These are phyloP conservation scores for Neodiprion virginianus DNA, from an alignment of 1,140 invertebrate genomes.

Conservation along the genomic window DNA sequence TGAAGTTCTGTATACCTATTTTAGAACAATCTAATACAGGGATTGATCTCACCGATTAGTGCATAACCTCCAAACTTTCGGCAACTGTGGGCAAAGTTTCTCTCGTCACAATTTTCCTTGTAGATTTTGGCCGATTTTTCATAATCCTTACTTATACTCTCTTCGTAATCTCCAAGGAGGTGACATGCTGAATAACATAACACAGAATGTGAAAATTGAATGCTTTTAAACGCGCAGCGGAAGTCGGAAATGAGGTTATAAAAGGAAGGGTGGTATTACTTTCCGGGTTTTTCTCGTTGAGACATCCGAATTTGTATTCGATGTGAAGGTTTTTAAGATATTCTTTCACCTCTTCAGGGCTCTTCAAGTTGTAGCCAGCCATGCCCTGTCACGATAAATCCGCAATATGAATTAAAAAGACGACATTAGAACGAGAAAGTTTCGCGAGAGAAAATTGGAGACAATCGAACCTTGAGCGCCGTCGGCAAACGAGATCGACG, in stretches of 20 bases:
- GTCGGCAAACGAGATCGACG: too few relatives aligned
- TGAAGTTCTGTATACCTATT: not conserved
- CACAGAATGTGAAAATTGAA: conserved; percentile 18
- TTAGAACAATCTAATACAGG: not conserved
- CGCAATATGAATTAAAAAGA: too few relatives aligned
- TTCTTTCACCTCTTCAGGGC: conserved; percentile 84
- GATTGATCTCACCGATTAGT: conserved; percentile 65
- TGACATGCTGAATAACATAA: conserved; percentile 79
- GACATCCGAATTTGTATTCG: conserved; percentile 92
- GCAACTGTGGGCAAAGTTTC: conserved; percentile 82
- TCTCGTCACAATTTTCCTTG: conserved; percentile 85
- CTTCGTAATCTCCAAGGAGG: conserved; percentile 86
- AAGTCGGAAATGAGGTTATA: conserved; percentile 21
- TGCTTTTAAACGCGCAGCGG: conserved; percentile 19
- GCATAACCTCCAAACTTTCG: conserved; percentile 81
- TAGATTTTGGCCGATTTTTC: conserved; percentile 80
- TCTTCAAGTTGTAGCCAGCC: conserved; percentile 77
- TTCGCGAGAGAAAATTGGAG: too few relatives aligned
- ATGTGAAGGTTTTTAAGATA: conserved; percentile 89
- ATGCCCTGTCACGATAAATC: too few relatives aligned
- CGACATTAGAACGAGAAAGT: too few relatives aligned
- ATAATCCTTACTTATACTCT: conserved; percentile 80
- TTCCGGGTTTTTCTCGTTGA: conserved; percentile 80
- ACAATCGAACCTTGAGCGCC: too few relatives aligned
- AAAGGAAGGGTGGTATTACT: conserved; percentile 59